Evolutionary conservation across 2,797 vertebrate genomes (phyloP), one percentile per base, ranked within the genome.

Genomic region (Heteromormyrus szaboi): DNA sequence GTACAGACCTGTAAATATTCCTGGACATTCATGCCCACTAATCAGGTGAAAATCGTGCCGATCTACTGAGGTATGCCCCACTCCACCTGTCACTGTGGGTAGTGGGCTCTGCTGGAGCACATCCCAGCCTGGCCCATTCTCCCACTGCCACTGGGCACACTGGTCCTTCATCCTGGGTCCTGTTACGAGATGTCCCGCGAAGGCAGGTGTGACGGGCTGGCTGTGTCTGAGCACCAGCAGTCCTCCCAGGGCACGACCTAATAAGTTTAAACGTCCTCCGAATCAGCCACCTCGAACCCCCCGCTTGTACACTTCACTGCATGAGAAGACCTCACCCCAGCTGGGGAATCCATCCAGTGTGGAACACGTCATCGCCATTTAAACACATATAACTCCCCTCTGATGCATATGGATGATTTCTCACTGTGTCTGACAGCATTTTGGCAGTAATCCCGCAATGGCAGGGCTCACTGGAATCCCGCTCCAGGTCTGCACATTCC

Each of bases 291-390:
- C 85, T 86, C 3, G 1, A 37, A n/a, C 14, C 12, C 50, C 11
- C 2, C 1, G 19, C 85, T 17, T 54, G 84, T 6, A 85, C 25
- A 14, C 12, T 19, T 51, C 50, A 85, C n/a, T 11, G n/a, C 25
- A n/a, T 56, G 33, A 56, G 72, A 88, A 62, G 25, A 29, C 65
- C 76, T 85, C 50, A 22, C 37, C 84, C 50, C 46, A 88, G 37
- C 50, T 88, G 62, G 62, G 62, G 88, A 59, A 88, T 33, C 54
- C 88, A 56, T 86, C 81, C 86, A 81, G 68, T 85, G 46, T 89
- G 83, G 90, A 83, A 22, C 54, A 22, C 48, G 76, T 90, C 68
- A 89, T 65, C 65, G 48, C 6, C 88, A 12, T 84, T 62, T 41
- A 72, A 29, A 56, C 41, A 65, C 56, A 87, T 48, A 62, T 62